Conservation (phyloP, 2,888 invertebrate genomes). For the Laothoe populi region DNA sequence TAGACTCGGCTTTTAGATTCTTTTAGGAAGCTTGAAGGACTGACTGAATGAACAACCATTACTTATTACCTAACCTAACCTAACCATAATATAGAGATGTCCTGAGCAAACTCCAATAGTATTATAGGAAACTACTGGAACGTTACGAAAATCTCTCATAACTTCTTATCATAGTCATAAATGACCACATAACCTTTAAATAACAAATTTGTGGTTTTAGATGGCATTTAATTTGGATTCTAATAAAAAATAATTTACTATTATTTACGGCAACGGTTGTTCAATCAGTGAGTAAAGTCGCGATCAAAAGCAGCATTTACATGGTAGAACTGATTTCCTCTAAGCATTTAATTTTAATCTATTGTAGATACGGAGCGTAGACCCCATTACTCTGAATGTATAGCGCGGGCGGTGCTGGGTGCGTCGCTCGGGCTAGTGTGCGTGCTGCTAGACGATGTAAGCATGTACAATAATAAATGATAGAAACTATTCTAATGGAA, state of each 20-base stretch:
- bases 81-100: not conserved
- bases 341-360: conserved; percentile 52
- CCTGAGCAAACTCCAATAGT: no score
- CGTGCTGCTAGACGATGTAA: conserved; percentile 62
- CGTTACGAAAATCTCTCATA: no score
- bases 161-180: no score
- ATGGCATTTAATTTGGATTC: not conserved
- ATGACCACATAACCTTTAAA: no score
- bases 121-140: no score
- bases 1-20: conserved; percentile 74
- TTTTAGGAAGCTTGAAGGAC: conserved; percentile 62
- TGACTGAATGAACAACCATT: conserved; percentile 14
- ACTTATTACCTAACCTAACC: no score
- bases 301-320: conserved; percentile 66
- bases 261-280: not conserved
- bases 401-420: conserved; percentile 31
- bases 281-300: conserved; percentile 55
- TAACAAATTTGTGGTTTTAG: no score
- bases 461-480: conserved; percentile 77
- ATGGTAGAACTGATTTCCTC: conserved; percentile 70
- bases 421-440: conserved; percentile 38
- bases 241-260: no score
- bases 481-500: conserved; percentile 84
- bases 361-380: conserved; percentile 74
- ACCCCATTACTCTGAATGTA: conserved; percentile 58